Conservation (phyloP, 2,797 vertebrate genomes). For the Sebastes jordani region DNA sequence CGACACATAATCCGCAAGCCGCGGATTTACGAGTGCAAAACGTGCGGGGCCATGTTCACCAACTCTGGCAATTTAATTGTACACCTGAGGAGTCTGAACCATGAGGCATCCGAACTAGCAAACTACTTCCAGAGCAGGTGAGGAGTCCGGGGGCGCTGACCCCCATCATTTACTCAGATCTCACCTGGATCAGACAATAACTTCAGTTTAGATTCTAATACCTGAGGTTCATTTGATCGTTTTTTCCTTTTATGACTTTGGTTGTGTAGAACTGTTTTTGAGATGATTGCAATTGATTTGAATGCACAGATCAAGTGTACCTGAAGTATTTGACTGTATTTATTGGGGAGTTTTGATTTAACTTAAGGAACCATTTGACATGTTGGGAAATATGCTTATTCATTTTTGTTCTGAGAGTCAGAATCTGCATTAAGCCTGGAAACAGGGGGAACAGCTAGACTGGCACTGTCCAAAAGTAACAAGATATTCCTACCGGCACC, state of each 20-base stretch:
- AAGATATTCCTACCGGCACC: neutral
- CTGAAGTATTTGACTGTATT: slow-evolving; percentile 39
- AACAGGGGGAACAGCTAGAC: neutral
- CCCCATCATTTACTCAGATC: slow-evolving; percentile 74
- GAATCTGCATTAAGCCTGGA: neutral
- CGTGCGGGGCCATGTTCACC: slow-evolving; percentile 99
- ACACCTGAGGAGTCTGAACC: slow-evolving; percentile 99
- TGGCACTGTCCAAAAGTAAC: neutral
- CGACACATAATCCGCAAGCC: slow-evolving; percentile 99
- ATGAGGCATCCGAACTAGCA: slow-evolving; percentile 99
- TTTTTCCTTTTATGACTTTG: slow-evolving; percentile 35
- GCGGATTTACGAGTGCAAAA: slow-evolving; percentile 99
- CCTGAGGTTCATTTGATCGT: slow-evolving; percentile 45
- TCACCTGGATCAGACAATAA: slow-evolving; percentile 69
- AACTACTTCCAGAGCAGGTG: slow-evolving; percentile 99
- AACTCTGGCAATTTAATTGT: slow-evolving; percentile 99
- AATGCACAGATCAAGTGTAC: slow-evolving; percentile 39
- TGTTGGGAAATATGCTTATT: neutral
- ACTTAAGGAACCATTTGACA: neutral
- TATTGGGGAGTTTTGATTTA: slow-evolving; percentile 6
- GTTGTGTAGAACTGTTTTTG: slow-evolving; percentile 45
- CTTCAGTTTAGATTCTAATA: slow-evolving; percentile 48
- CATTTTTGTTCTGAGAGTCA: neutral
- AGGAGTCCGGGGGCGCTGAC: slow-evolving; percentile 86
- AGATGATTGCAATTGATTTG: slow-evolving; percentile 27